Evolutionary conservation across 2,888 invertebrate species (phyloP).

Genomic region (Craniophora ligustri): DNA sequence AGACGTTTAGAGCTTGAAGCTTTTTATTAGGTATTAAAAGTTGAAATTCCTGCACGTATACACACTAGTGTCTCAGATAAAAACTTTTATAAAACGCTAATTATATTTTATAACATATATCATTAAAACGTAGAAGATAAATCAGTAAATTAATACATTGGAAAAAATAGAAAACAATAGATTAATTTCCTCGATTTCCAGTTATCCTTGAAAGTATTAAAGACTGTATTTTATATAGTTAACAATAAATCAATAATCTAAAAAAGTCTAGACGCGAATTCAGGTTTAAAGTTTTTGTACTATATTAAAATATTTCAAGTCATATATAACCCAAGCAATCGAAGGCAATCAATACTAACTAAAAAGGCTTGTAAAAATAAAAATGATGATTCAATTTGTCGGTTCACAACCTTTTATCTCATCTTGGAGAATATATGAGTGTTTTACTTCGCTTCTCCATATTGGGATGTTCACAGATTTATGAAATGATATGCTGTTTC

Average conservation of each 20-base stretch:
- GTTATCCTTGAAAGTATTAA: slow-evolving; percentile 33
- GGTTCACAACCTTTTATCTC: slow-evolving; percentile 20
- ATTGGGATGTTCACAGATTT: slow-evolving; percentile 11
- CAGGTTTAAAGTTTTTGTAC: slow-evolving; percentile 21
- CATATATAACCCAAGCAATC: slow-evolving; percentile 31
- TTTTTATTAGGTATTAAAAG: no score
- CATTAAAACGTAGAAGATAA: slow-evolving; percentile 26
- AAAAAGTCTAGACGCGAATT: slow-evolving; percentile 35
- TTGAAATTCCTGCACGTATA: no score
- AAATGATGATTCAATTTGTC: slow-evolving; percentile 39
- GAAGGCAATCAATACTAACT: slow-evolving; percentile 46
- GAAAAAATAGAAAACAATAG: slow-evolving; percentile 10
- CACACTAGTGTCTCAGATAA: no score
- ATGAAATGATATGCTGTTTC: slow-evolving; percentile 18
- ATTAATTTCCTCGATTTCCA: slow-evolving; percentile 14
- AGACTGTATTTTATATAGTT: slow-evolving; percentile 30
- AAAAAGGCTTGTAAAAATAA: slow-evolving; percentile 31
- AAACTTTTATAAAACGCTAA: neutral
- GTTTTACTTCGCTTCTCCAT: slow-evolving; percentile 1
- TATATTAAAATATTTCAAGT: slow-evolving; percentile 29
- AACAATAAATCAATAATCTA: slow-evolving; percentile 47
- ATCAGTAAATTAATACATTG: slow-evolving; percentile 26
- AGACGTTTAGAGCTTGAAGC: no score
- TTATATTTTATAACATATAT: slow-evolving; percentile 1
- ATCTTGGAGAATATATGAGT: slow-evolving; percentile 2